Evolutionary conservation across 2,888 invertebrate genomes (phyloP), one percentile per base, ranked within the genome.

Genomic region (Scrobipalpa atriplicella): DNA sequence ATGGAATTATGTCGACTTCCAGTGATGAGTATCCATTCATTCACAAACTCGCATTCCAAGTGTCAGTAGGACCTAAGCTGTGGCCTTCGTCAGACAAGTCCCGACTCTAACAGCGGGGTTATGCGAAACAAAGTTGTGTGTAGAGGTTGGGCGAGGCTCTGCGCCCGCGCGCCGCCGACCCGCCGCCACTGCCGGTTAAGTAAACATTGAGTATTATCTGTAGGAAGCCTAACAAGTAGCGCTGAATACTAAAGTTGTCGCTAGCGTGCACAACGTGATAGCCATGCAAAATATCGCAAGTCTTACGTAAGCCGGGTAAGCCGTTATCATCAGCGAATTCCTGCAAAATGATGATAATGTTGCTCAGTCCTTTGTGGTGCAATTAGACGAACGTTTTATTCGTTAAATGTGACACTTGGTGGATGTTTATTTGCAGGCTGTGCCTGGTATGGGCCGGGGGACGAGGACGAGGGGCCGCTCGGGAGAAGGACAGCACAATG

Each of bases 141-240:
- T 72, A 67, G 70, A 69, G 69, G 73, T 73, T 71, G 77, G 76
- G 11, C 41, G 29, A 29, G 63, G 60, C 58, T 0, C 18, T 29
- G 80, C 78, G 78, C 76, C 75, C 80, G 78, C 80, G 80, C 78
- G 77, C 77, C 76, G 79, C 76, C 89, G 89, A 89, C 87, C 89
- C 88, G 85, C 78, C 88, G 87, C 36, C 54, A 21, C 51, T 47
- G 47, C 29, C 89, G 86, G 91, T 91, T 92, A 92, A 90, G 90
- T 92, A 91, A 92, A 92, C 91, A 92, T 85, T 76, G 87, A 89
- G 89, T 89, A 92, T 90, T 92, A 92, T 92, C 92, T 90, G 90
- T 89, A 75, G 75, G 82, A 83, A 83, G 78, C 75, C 72, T 74
- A 71, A 68, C 71, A 21, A 29, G 13, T 21, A 74, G 73, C 73